Conservation (phyloP, 2,888 invertebrate species). For the Galeopsomyia nigrocyanea region DNA sequence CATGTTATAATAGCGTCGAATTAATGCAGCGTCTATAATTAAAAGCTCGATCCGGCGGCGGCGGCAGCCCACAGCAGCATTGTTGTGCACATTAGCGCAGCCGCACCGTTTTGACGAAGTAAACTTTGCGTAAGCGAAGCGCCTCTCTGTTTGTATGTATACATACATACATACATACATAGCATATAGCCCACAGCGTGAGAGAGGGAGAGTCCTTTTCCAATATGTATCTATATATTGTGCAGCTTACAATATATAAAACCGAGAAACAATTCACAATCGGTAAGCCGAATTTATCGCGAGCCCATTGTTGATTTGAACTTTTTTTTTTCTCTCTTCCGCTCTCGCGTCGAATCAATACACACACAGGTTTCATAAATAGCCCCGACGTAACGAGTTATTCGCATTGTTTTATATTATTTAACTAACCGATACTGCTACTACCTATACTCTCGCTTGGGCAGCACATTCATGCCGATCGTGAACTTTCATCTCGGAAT, state of each 20-base stretch:
- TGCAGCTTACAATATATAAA: background rate
- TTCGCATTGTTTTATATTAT: conserved; percentile 39
- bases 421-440: conserved; percentile 27
- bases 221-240: no score
- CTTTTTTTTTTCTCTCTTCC: conserved; percentile 7
- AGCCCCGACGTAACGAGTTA: conserved; percentile 42
- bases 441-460: background rate
- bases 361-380: conserved; percentile 33
- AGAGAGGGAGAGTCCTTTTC: no score
- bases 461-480: conserved; percentile 19
- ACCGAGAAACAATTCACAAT: conserved; percentile 42
- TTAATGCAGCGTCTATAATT: conserved; percentile 60
- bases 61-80: conserved; percentile 18
- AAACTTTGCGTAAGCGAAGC: conserved; percentile 26
- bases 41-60: conserved; percentile 59
- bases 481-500: conserved; percentile 45
- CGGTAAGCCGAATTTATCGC: conserved; percentile 32
- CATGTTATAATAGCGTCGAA: conserved; percentile 60
- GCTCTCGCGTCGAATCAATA: background rate
- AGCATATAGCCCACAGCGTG: conserved; percentile 4
- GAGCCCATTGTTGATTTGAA: conserved; percentile 29
- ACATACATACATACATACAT: background rate
- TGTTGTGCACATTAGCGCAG: conserved; percentile 2
- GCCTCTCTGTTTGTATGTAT: background rate
- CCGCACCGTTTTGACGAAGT: conserved; percentile 11